These are phyloP conservation scores for Myocastor coypus DNA, from an alignment of 2,113 vertebrate genomes.

Conservation along the genomic window DNA sequence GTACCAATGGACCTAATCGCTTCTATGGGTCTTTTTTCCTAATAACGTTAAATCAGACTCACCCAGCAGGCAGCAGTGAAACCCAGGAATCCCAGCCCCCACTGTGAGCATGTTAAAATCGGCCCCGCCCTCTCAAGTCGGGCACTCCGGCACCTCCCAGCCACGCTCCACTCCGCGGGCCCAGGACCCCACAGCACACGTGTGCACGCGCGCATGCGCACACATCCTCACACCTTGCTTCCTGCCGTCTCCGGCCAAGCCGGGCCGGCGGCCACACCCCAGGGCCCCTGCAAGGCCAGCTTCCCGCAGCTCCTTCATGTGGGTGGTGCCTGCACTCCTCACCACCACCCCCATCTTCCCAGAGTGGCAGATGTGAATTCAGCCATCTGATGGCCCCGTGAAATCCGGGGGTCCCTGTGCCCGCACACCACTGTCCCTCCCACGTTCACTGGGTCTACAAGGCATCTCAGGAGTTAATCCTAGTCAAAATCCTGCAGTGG, in stretches of 20 bases:
- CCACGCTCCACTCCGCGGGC: not conserved
- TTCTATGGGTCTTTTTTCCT: not conserved
- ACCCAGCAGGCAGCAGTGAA: not conserved
- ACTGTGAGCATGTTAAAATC: not conserved
- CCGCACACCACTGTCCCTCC: not conserved
- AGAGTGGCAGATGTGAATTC: not conserved
- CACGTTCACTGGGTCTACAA: not conserved
- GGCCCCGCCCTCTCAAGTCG: not conserved
- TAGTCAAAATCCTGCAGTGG: not conserved
- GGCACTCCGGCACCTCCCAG: not conserved
- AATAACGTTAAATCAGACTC: not conserved
- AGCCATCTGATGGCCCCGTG: not conserved
- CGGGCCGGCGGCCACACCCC: not conserved
- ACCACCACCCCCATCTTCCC: not conserved
- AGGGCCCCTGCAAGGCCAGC: not conserved
- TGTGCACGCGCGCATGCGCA: too few relatives aligned
- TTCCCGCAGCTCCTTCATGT: not conserved
- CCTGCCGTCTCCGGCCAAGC: not conserved
- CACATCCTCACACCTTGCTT: not conserved
- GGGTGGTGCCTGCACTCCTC: not conserved
- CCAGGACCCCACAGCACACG: not conserved
- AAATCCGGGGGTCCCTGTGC: not conserved
- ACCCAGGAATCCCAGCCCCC: not conserved
- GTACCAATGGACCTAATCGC: not conserved
- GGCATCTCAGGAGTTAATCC: not conserved